Base-by-base conservation (phyloP, 2,797 vertebrate species). In the Diplodus puntazzo region DNA sequence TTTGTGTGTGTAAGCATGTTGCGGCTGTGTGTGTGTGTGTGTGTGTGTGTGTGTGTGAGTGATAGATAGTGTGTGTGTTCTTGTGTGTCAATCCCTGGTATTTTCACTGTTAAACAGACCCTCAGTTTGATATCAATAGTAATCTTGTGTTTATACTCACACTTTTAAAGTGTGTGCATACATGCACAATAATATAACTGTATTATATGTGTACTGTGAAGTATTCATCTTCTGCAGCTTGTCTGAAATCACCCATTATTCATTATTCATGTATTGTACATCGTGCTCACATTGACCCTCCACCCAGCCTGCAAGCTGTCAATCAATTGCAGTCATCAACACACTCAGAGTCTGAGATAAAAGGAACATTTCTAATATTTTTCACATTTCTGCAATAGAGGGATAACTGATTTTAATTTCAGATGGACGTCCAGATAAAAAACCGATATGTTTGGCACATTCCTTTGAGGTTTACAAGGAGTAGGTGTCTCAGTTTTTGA, bases 1-100 rank as follows among this genome's bases (percentile, higher is more conserved):
- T 25, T 20, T 73, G 13, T 69, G 45, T 74, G 49, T 65, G 59
- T 76, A 6, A 54, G 48, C 39, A 46, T 77, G 23, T 48, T 69
- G n/a, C 55, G 45, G 6, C 10, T 75, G 14, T 54, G 21, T 5
- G 9, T 53, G 52, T 13, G 21, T 34, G 23, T 65, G 48, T 52
- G 25, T 52, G 20, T 74, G 42, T 65, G 52, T 76, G 52, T 75
- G 16, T 54, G 21, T 54, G 53, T 6, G 10, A 13, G 52, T 5
- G 8, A 39, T 39, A 39, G 34, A 39, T 39, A 39, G 8, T 39
- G 8, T 10, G 1, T 20, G 25, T 72, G 20, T 75, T 42, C 63
- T 42, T 69, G 39, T 73, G n/a, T 75, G 14, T 27, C 70, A 48
- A 64, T n/a, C 3, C 30, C 0, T 30, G 4, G 20, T 18, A 49